Evolutionary conservation across 2,888 invertebrate species (phyloP).

Genomic region (Anorthoa munda): DNA sequence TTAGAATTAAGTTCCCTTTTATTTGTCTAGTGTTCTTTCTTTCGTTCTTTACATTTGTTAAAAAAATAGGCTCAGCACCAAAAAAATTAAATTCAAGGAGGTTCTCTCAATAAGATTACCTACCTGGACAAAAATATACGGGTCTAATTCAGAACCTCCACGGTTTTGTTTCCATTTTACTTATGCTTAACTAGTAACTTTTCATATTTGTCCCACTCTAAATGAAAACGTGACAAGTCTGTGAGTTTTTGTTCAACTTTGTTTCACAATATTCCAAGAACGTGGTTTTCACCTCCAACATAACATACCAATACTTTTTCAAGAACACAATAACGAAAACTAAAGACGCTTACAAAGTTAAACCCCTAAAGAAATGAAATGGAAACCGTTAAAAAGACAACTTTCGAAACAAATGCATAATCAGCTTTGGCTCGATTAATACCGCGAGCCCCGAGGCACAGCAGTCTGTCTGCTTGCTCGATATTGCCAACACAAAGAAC

Average conservation of each 20-base stretch:
- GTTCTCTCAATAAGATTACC: neutral
- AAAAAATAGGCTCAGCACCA: no score
- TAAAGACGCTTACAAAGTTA: slow-evolving; percentile 66
- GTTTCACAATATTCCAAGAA: neutral
- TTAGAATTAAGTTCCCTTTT: no score
- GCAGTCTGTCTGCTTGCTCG: slow-evolving; percentile 75
- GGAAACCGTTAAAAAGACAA: slow-evolving; percentile 78
- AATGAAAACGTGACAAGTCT: no score
- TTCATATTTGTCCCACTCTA: no score
- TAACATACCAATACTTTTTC: slow-evolving; percentile 1
- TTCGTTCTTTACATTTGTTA: no score
- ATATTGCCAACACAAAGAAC: slow-evolving; percentile 88
- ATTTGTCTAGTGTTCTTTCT: no score
- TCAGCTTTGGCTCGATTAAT: slow-evolving; percentile 90
- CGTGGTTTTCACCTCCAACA: neutral
- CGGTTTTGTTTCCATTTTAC: no score
- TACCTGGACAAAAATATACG: no score
- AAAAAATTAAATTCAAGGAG: no score
- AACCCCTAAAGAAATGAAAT: slow-evolving; percentile 71
- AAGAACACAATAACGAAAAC: slow-evolving; percentile 27
- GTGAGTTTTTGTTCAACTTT: neutral
- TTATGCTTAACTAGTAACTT: no score
- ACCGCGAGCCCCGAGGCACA: slow-evolving; percentile 82
- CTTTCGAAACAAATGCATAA: slow-evolving; percentile 84
- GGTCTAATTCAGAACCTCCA: no score